Conservation (phyloP, 2,113 vertebrate species). For the Lasiurus cinereus region DNA sequence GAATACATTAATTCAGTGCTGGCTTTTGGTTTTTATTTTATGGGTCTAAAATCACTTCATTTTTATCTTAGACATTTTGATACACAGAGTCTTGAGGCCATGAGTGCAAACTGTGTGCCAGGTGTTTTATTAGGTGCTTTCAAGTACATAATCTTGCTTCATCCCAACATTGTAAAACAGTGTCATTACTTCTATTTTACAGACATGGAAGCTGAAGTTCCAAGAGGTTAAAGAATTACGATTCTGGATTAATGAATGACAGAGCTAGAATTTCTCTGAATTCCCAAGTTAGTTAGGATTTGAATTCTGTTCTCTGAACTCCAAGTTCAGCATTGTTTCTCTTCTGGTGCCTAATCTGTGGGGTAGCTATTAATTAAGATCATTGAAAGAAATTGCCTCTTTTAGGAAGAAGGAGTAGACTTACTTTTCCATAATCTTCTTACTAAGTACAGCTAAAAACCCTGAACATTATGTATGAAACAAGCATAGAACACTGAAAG, state of each 20-base stretch:
- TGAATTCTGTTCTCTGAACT: slow-evolving; percentile 9
- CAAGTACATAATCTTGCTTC: slow-evolving; percentile 3
- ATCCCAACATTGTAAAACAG: background rate
- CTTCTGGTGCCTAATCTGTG: background rate
- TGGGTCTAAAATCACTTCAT: slow-evolving; percentile 48
- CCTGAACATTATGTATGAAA: slow-evolving; percentile 36
- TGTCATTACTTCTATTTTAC: background rate
- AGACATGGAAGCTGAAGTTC: slow-evolving; percentile 39
- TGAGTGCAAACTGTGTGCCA: background rate
- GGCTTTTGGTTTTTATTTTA: background rate
- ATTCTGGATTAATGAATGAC: background rate
- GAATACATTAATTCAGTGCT: slow-evolving; percentile 51
- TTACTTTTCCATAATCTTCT: background rate
- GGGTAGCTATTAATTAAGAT: slow-evolving; percentile 43
- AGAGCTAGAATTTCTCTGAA: slow-evolving; percentile 45
- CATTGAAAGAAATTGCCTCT: slow-evolving; percentile 20
- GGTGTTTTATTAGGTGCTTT: background rate
- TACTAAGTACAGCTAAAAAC: background rate
- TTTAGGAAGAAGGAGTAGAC: background rate
- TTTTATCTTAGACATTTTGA: slow-evolving; percentile 58
- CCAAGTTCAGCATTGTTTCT: background rate
- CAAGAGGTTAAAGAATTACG: slow-evolving; percentile 34
- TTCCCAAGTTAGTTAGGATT: slow-evolving; percentile 3
- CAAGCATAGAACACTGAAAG: background rate
- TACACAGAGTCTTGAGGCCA: background rate